These are phyloP conservation scores for Drosophila santomea DNA, from an alignment of 1,140 invertebrate species.

Conservation along the genomic window DNA sequence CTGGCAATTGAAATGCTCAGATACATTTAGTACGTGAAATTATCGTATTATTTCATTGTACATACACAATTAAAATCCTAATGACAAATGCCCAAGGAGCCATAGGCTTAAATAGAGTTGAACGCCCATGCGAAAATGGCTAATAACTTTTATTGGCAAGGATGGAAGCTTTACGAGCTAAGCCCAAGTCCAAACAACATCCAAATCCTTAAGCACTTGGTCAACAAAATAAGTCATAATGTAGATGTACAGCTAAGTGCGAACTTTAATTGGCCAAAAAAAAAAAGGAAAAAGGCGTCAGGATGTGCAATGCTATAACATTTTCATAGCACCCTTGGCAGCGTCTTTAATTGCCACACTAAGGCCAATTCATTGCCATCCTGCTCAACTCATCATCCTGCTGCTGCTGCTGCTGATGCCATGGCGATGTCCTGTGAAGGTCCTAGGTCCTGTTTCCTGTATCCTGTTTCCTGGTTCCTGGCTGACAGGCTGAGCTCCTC, in stretches of 20 bases:
- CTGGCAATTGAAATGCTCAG: not conserved
- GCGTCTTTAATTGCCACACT: constrained; percentile 21
- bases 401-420: not conserved
- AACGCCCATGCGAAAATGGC: constrained; percentile 1
- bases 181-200: not conserved
- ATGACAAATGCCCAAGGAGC: not conserved
- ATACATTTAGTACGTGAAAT: not conserved
- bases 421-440: not conserved
- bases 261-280: not conserved
- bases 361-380: not conserved
- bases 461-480: not conserved
- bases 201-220: no score
- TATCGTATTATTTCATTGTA: not conserved
- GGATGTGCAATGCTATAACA: not conserved
- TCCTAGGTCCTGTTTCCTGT: no score
- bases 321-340: constrained; percentile 15
- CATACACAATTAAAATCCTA: not conserved
- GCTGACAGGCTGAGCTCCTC: constrained; percentile 16
- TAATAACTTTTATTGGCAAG: constrained; percentile 21
- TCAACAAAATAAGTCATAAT: not conserved
- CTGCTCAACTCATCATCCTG: not conserved
- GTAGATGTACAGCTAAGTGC: not conserved
- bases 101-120: not conserved
- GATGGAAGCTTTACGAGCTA: not conserved
- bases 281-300: not conserved